A percentile compares a stretch with the other conserved stretches of the same genome.
phyloP scores from a whole-genome alignment of 2,113 vertebrate species.

The Istiophorus platypterus region DNA sequence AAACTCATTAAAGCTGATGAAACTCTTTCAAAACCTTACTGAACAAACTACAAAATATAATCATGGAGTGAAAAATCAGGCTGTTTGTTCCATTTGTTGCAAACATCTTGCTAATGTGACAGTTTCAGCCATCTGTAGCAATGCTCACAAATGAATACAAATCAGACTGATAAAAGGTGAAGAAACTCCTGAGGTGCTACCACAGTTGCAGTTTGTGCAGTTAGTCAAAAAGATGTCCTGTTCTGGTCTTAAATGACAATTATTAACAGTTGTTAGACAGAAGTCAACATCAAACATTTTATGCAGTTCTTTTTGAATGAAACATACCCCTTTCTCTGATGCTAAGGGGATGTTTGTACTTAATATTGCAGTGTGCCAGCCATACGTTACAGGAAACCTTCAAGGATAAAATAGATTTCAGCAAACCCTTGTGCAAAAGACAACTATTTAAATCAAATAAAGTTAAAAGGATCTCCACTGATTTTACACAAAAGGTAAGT shows the following conservation, averaged over 20 bases:
- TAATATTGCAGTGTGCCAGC: background rate
- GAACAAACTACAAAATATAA: background rate
- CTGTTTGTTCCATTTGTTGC: constrained; percentile 11
- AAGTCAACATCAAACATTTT: background rate
- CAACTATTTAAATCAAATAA: background rate
- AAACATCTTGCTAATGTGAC: background rate
- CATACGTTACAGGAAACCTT: background rate
- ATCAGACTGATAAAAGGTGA: background rate
- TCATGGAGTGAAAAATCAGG: constrained; percentile 13
- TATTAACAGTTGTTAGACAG: background rate
- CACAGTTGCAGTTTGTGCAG: background rate
- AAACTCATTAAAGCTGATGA: constrained; percentile 14
- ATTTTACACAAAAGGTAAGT: background rate
- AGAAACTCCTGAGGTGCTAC: background rate
- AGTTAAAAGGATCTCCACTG: background rate
- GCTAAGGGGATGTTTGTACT: no score
- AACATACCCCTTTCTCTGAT: background rate
- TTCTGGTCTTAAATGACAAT: background rate
- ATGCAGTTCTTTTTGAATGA: background rate
- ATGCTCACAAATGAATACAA: background rate
- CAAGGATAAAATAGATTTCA: background rate
- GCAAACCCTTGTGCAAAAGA: background rate
- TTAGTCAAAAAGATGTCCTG: background rate
- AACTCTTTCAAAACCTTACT: background rate
- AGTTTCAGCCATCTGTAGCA: constrained; percentile 7